phyloP scores from a whole-genome alignment of 2,888 invertebrate species.

The Ischnura elegans region DNA sequence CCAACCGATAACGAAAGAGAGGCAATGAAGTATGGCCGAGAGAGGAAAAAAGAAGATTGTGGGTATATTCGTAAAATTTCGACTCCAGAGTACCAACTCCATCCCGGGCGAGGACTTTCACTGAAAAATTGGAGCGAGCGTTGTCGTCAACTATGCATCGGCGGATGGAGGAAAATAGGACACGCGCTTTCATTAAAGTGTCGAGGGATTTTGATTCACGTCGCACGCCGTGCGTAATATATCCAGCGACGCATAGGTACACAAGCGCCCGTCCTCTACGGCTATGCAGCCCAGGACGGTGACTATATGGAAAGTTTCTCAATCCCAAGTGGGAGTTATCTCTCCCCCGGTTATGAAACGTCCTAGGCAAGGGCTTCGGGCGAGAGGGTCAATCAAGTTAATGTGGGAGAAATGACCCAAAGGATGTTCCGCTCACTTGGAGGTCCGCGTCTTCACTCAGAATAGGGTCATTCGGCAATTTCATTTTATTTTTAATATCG shows the following conservation, averaged over 20 bases:
- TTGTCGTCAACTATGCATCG: background rate
- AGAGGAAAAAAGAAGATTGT: background rate
- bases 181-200: background rate
- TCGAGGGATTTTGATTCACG: background rate
- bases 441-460: too few relatives aligned
- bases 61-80: background rate
- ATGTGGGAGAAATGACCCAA: background rate
- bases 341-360: background rate
- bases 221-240: background rate
- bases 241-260: background rate
- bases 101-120: background rate
- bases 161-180: background rate
- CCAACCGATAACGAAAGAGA: background rate
- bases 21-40: background rate
- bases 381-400: background rate
- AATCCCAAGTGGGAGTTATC: background rate
- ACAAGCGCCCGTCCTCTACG: background rate
- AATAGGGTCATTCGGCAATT: too few relatives aligned
- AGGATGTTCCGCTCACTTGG: too few relatives aligned
- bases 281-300: background rate
- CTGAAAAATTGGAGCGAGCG: background rate
- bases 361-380: background rate
- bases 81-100: background rate
- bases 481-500: too few relatives aligned
- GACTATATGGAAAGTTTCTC: conserved; percentile 1